A percentile compares a stretch with the other conserved stretches of the same genome.
phyloP scores from a whole-genome alignment of 1,140 invertebrate genomes.

The Sinonovacula constricta region DNA sequence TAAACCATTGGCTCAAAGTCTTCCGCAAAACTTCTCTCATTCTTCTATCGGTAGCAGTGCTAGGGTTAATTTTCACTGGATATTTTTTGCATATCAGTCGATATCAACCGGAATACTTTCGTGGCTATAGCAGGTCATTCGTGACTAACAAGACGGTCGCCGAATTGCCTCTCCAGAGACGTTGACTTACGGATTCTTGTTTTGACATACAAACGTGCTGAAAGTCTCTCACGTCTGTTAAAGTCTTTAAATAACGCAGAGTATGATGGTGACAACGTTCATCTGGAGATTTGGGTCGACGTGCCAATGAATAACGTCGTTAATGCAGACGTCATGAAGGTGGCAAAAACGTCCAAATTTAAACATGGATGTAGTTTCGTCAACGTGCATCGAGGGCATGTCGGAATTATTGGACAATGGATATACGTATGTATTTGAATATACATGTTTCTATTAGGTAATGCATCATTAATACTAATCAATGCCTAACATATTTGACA shows the following conservation, averaged over 20 bases:
- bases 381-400: not conserved
- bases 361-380: not conserved
- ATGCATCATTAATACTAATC: too few species aligned
- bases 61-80: too few species aligned
- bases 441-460: too few species aligned
- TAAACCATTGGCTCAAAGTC: too few species aligned
- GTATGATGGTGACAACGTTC: constrained; percentile 2
- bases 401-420: constrained; percentile 10
- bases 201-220: not conserved
- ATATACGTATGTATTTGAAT: not conserved
- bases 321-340: not conserved
- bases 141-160: too few species aligned
- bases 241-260: constrained; percentile 7
- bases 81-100: too few species aligned
- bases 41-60: too few species aligned
- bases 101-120: too few species aligned
- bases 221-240: not conserved
- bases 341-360: not conserved
- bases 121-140: too few species aligned
- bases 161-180: too few species aligned
- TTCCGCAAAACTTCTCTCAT: too few species aligned
- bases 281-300: constrained; percentile 23
- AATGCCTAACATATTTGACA: too few species aligned
- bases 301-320: not conserved
- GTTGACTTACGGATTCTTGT: constrained; percentile 4